Evolutionary conservation across 2,888 invertebrate species (phyloP), one percentile per base, ranked within the genome.

Genomic region (Tyria jacobaeae): DNA sequence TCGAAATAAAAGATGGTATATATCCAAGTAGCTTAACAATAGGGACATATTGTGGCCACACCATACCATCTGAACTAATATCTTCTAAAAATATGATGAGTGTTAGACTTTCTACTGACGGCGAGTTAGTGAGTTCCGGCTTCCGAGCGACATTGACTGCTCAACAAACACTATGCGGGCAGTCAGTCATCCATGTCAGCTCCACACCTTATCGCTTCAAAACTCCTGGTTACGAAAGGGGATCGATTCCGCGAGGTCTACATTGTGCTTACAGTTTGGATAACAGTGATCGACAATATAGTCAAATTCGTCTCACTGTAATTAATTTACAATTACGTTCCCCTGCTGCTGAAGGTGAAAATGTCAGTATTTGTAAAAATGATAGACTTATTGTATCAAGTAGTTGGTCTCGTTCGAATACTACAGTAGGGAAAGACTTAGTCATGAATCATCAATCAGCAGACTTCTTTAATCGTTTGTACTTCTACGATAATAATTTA

Each of bases 1-100:
- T 98, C 9, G 96, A 97, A 94, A 82, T 97, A 54, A 94, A 93
- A 60, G 98, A 98, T 86, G 98, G 98, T 0, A 79, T 94, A 12
- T 96, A 96, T 55, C 94, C 95, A 4, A 95, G 95, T 73, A 95
- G 96, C 49, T 95, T 96, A 60, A 71, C 95, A 17, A 95, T 98
- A 24, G 96, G 95, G 0, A 94, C 82, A 52, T 96, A 95, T 76
- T 98, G 98, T 86, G 97, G 97, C 0, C 94, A 94, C 35, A 85
- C 81, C 1, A 55, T 90, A 2, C 97, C 97, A 0, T 87, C 91
- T 1, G 83, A 89, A 12, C 79, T 97, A 25, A 83, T 86, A 1
- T 95, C 97, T 0, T 95, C 96, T 0, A 84, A 89, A 4, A 96
- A 96, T 80, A 82, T 88, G 0, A 83, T 97, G 70, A 96, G 95